Conservation (phyloP, 2,113 vertebrate genomes). For the Eretmochelys imbricata region DNA sequence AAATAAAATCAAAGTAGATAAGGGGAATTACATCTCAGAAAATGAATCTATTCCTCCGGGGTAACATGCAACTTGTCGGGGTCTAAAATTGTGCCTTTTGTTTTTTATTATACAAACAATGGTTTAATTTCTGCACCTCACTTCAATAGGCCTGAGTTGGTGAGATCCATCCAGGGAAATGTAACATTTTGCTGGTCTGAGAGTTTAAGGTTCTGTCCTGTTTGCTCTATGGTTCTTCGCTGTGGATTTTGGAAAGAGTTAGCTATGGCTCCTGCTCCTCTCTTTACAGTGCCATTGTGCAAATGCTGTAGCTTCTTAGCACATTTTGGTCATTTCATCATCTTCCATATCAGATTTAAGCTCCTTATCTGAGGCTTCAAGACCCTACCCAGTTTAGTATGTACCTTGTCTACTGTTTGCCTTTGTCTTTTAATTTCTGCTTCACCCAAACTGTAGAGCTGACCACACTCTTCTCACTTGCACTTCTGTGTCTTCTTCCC, state of each 20-base stretch:
- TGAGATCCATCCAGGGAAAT: background rate
- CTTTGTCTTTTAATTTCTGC: constrained; percentile 24
- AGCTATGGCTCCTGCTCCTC: constrained; percentile 24
- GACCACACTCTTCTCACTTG: background rate
- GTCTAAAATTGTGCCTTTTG: background rate
- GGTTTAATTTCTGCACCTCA: background rate
- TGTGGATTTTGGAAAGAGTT: background rate
- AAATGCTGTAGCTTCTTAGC: background rate
- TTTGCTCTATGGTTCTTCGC: background rate
- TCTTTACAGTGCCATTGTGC: constrained; percentile 16
- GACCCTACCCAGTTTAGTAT: constrained; percentile 36
- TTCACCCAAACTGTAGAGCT: constrained; percentile 4
- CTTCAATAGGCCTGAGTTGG: background rate
- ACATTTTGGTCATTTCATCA: constrained; percentile 30
- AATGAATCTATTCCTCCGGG: background rate
- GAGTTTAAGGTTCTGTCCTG: background rate
- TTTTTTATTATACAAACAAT: background rate
- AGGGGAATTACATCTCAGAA: background rate
- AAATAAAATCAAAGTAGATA: background rate
- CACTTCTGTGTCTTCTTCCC: background rate
- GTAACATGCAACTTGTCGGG: background rate
- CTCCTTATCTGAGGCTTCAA: constrained; percentile 28
- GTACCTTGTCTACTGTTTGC: background rate
- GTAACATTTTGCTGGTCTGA: background rate
- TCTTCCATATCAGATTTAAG: constrained; percentile 39